Base-by-base conservation (phyloP, 64 coral and sea anemone genomes). In the Pocillopora verrucosa region DNA sequence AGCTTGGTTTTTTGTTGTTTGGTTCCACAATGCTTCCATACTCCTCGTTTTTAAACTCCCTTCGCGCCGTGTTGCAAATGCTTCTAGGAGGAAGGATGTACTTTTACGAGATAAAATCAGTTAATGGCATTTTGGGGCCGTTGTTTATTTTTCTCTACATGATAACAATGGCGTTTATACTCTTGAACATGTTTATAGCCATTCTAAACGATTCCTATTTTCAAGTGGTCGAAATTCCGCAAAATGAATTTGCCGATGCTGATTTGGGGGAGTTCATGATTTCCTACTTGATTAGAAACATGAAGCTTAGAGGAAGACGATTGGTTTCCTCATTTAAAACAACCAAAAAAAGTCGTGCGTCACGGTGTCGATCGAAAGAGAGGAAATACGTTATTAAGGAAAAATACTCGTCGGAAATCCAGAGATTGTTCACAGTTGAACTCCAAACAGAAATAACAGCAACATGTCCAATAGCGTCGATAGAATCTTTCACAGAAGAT, bases 1-100 rank as follows among this genome's bases (percentile, higher is more conserved):
- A 89, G 70, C 41, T 89, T 22, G 90, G 86, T 30, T 92, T 77
- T 63, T 79, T 90, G 3, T n/a, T 88, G 15, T 89, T 95, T 92
- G 90, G 90, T 58, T 84, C 89, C 51, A 80, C 72, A 20, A 26
- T 92, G 16, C 45, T n/a, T 58, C 82, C 72, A 25, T 95, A 92
- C 35, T 92, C 94, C 15, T 89, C 94, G 13, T 86, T 95, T 67
- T 78, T 64, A 26, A 72, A 87, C 35, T 89, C 94, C 9, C 19
- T 95, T 36, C 68, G 77, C 11, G 58, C 94, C 4, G 68, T 88
- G 13, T 37, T 95, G 13, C 60, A 89, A 26, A 72, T 91, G 86
- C 84, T 92, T 59, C 51, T 95, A 5, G 94, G 90, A 16, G 90
- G 83, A 12, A 16, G 65, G 25, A 72, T 78, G 11, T 67, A 41